Evolutionary conservation across 2,797 vertebrate genomes (phyloP), one percentile per base, ranked within the genome.

Genomic region (Delichon dasypus): DNA sequence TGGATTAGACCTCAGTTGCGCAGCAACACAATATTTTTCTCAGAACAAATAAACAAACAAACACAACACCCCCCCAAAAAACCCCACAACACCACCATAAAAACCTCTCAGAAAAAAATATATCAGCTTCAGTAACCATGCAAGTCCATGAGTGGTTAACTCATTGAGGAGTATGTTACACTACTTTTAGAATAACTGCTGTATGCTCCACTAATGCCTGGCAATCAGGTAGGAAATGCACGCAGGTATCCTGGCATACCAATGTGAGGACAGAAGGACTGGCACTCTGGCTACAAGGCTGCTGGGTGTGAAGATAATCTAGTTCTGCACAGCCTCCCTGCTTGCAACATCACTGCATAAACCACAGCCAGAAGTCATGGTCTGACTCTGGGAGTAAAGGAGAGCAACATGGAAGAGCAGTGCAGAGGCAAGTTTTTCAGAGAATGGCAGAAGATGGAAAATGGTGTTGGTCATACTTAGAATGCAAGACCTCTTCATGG

Each of bases 151-250:
- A 85, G 71, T 50, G n/a, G 29, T 55, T 72, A 30, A 68, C 73
- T 75, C 53, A 77, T 36, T 11, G 78, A 90, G 76, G 36, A 89
- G 13, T 19, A 22, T 38, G 40, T 53, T 51, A 73, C 51, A 18
- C 21, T 90, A 21, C 66, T 95, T 94, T 91, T 79, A 83, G 94
- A 93, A 95, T 83, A 93, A 89, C 30, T 75, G 81, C 60, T 81
- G 30, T 64, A 64, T 55, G 23, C 50, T 84, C 47, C 45, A 58
- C 75, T 94, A 75, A 45, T 62, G 88, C n/a, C 58, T 89, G 67
- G 36, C 34, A 51, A 16, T 17, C 30, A 50, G 20, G 17, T 19
- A 36, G 70, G 44, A 88, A 55, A 22, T 23, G 45, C 10, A 48
- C 54, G 20, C 36, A 58, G 16, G 10, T 32, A 18, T 54, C n/a